Conservation (phyloP, 1,140 invertebrate genomes). For the Lithobius niger region DNA sequence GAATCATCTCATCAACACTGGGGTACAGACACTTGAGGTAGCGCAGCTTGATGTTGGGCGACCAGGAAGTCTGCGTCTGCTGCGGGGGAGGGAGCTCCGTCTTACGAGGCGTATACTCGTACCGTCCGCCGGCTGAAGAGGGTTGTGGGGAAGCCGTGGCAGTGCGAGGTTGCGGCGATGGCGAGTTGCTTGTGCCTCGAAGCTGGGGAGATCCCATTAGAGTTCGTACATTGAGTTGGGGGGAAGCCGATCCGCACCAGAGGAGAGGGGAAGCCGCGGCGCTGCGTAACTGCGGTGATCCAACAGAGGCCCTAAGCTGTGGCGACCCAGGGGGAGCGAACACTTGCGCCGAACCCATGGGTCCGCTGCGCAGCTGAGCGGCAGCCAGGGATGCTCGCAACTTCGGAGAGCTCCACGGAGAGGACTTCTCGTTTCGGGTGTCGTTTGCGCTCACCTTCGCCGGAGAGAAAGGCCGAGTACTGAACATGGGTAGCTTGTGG, state of each 20-base stretch:
- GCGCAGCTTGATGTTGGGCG: conserved; percentile 10
- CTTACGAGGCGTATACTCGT: background rate
- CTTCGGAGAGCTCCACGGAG: conserved; percentile 1
- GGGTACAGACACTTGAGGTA: conserved; percentile 8
- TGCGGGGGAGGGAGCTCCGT: background rate
- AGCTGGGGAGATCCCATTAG: background rate
- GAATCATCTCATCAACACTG: conserved; percentile 8
- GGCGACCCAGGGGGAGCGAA: background rate
- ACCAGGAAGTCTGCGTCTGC: conserved; percentile 5
- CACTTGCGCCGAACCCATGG: background rate
- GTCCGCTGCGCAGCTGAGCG: background rate
- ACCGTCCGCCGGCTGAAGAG: background rate
- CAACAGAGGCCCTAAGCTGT: background rate
- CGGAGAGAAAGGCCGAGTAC: conserved; percentile 1
- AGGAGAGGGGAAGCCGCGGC: background rate
- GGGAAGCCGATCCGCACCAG: background rate
- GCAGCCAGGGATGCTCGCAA: background rate
- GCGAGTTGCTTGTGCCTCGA: background rate
- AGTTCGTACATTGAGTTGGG: background rate
- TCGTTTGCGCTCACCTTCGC: conserved; percentile 5
- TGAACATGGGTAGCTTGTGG: conserved; percentile 4
- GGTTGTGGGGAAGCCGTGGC: background rate
- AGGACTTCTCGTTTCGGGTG: background rate
- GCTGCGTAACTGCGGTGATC: conserved; percentile 1
- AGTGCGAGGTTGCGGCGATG: background rate